Conservation (phyloP, 2,888 invertebrate species). For the Sabatieria punctata region DNA sequence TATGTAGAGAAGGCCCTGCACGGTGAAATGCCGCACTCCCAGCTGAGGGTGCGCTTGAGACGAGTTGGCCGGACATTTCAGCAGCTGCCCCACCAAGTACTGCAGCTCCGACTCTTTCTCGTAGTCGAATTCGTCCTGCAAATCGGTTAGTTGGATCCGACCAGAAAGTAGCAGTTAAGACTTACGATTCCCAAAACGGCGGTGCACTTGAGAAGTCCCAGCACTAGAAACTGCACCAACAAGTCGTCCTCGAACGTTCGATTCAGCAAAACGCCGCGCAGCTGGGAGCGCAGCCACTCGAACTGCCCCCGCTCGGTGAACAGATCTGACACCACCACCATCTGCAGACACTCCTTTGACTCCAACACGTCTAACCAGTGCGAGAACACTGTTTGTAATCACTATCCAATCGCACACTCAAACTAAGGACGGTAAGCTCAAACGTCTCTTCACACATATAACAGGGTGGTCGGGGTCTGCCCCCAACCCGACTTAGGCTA, state of each 20-base stretch:
- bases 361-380: too few relatives aligned
- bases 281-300: slow-evolving; percentile 57
- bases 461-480: too few relatives aligned
- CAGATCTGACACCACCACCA: slow-evolving; percentile 56
- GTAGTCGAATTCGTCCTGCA: slow-evolving; percentile 42
- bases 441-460: too few relatives aligned
- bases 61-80: slow-evolving; percentile 43
- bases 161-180: slow-evolving; percentile 17
- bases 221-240: slow-evolving; percentile 50
- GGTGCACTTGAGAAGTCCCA: slow-evolving; percentile 50
- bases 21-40: slow-evolving; percentile 45
- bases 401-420: too few relatives aligned
- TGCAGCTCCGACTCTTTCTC: slow-evolving; percentile 37
- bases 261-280: slow-evolving; percentile 46
- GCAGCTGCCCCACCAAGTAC: neutral
- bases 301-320: slow-evolving; percentile 52
- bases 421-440: too few relatives aligned
- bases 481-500: too few relatives aligned
- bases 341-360: slow-evolving; percentile 27
- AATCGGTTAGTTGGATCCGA: too few relatives aligned
- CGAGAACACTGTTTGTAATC: too few relatives aligned
- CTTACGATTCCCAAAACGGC: neutral
- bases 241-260: slow-evolving; percentile 59
- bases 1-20: slow-evolving; percentile 51
- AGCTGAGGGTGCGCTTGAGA: too few relatives aligned